phyloP scores from a whole-genome alignment of 23 tunicate species.

The Halocynthia aurantium region DNA sequence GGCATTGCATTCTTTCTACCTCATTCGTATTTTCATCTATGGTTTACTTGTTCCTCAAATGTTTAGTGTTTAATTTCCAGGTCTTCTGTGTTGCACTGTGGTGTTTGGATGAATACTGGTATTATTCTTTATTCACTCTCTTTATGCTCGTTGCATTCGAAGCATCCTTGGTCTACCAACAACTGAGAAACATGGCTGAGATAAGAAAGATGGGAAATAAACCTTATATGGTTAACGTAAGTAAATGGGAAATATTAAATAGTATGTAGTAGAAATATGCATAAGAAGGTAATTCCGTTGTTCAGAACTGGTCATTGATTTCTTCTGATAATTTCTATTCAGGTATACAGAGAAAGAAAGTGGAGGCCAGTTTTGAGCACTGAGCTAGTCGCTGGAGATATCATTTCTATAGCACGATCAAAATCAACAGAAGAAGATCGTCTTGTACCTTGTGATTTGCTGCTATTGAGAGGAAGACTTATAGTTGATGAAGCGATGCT shows the following conservation, averaged over 20 bases:
- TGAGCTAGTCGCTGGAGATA: constrained; percentile 84
- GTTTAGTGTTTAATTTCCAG: constrained; percentile 19
- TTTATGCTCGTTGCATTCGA: constrained; percentile 91
- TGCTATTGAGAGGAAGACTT: constrained; percentile 72
- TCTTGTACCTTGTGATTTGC: constrained; percentile 77
- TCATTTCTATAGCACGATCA: constrained; percentile 60
- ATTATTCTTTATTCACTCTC: constrained; percentile 88
- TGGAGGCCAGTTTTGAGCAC: constrained; percentile 62
- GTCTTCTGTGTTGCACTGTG: constrained; percentile 94
- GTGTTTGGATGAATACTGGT: constrained; percentile 99
- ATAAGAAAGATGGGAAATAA: constrained; percentile 97
- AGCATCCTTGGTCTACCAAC: constrained; percentile 87
- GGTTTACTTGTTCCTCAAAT: neutral
- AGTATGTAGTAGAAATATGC: too few species aligned
- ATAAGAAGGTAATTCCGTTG: neutral
- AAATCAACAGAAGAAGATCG: constrained; percentile 32
- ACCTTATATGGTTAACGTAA: constrained; percentile 59
- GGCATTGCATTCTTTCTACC: neutral
- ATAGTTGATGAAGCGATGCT: constrained; percentile 95
- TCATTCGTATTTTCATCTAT: neutral
- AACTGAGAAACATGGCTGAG: constrained; percentile 89
- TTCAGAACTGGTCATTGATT: neutral
- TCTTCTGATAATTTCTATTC: neutral
- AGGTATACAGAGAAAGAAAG: constrained; percentile 63
- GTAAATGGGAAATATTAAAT: neutral